These are phyloP conservation scores for Dasyurus viverrinus DNA, from an alignment of 2,113 vertebrate genomes.

Conservation along the genomic window DNA sequence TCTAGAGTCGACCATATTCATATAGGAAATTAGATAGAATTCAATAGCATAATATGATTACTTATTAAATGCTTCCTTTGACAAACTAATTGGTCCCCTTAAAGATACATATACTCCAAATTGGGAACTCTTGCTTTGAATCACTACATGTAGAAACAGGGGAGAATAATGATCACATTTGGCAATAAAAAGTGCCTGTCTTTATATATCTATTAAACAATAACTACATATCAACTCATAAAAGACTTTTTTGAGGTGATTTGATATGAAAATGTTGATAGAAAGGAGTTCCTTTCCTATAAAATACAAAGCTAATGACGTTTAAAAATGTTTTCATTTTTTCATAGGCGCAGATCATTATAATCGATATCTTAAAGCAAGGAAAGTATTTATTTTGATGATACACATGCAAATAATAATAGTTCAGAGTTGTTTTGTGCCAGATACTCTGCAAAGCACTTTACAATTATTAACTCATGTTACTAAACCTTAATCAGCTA, in stretches of 20 bases:
- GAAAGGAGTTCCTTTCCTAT: neutral
- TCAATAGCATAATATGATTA: neutral
- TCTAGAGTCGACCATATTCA: neutral
- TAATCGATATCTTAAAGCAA: slow-evolving; percentile 52
- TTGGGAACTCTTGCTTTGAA: neutral
- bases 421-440: neutral
- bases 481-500: neutral
- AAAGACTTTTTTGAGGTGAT: neutral
- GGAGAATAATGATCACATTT: slow-evolving; percentile 12
- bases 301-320: slow-evolving; percentile 41
- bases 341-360: slow-evolving; percentile 44
- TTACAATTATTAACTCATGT: neutral
- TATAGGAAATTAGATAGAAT: neutral
- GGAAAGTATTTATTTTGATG: neutral
- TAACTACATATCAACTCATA: neutral
- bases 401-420: neutral
- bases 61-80: neutral
- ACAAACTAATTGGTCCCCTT: neutral
- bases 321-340: slow-evolving; percentile 57
- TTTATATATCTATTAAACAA: neutral
- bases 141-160: neutral
- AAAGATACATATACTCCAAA: neutral
- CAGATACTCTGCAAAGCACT: neutral
- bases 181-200: neutral
- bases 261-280: slow-evolving; percentile 6